A percentile compares a stretch with the other conserved stretches of the same genome.
Conservation (phyloP, 2,797 vertebrate genomes). For the Tenualosa thibaudeaui region DNA sequence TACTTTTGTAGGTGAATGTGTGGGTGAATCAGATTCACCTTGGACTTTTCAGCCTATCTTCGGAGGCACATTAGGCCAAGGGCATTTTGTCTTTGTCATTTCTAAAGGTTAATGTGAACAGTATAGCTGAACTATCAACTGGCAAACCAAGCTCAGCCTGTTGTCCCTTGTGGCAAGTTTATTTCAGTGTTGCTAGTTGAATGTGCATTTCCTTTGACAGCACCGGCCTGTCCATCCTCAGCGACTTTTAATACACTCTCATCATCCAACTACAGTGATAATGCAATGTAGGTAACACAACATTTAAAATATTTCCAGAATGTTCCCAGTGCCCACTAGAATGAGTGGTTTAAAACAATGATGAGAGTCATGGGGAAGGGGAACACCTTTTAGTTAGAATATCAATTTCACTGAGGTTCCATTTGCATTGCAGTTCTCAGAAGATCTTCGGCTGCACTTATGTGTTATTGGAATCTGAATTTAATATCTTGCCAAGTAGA, state of each 20-base stretch:
- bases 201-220: not conserved
- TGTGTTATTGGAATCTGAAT: not conserved
- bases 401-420: not conserved
- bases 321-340: not conserved
- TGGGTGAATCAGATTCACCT: not conserved
- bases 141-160: not conserved
- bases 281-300: not conserved
- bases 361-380: not conserved
- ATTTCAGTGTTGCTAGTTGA: not conserved
- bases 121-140: not conserved
- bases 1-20: not conserved
- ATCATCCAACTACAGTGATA: not conserved
- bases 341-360: not conserved
- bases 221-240: not conserved
- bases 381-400: not conserved
- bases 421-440: not conserved
- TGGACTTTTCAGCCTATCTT: conserved; percentile 3
- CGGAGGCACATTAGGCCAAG: not conserved
- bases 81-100: conserved; percentile 18
- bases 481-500: not conserved
- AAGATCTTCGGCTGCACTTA: not conserved
- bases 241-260: not conserved
- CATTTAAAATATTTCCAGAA: not conserved
- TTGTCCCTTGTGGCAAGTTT: not conserved
- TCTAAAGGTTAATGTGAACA: conserved; percentile 15